Percentiles rank a stretch among this genome's conserved stretches.
phyloP scores from a whole-genome alignment of 64 coral and sea anemone species.

The Trachythela sp. region DNA sequence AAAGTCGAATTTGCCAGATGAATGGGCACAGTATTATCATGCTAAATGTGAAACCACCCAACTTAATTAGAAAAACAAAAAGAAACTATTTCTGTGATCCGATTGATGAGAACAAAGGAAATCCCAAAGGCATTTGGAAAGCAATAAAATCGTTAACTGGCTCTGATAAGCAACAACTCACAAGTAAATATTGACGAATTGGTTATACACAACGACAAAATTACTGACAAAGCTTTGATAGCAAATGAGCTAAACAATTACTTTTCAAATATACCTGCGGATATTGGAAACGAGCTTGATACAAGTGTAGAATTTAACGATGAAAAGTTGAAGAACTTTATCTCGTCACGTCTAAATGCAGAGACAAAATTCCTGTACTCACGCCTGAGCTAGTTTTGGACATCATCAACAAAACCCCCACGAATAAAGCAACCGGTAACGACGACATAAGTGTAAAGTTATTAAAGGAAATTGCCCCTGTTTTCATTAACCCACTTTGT shows the following conservation, averaged over 20 bases:
- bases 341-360: too few relatives aligned
- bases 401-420: too few relatives aligned
- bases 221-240: neutral
- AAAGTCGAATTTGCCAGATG: neutral
- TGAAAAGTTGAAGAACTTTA: neutral
- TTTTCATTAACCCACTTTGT: too few relatives aligned
- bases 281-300: neutral
- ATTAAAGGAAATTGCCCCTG: too few relatives aligned
- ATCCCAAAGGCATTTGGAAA: conserved; percentile 48
- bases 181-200: conserved; percentile 19
- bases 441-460: too few relatives aligned
- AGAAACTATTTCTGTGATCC: conserved; percentile 23
- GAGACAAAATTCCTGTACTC: too few relatives aligned
- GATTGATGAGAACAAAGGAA: conserved; percentile 58
- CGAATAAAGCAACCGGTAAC: too few relatives aligned
- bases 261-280: neutral
- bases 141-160: conserved; percentile 20
- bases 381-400: too few relatives aligned
- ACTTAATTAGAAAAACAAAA: conserved; percentile 40
- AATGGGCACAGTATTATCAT: conserved; percentile 9
- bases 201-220: neutral
- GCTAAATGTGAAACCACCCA: conserved; percentile 18
- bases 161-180: conserved; percentile 4
- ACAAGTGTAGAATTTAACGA: neutral
- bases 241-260: conserved; percentile 27